Conservation (phyloP, 2,113 vertebrate species). For the Paedocypris sp. region DNA sequence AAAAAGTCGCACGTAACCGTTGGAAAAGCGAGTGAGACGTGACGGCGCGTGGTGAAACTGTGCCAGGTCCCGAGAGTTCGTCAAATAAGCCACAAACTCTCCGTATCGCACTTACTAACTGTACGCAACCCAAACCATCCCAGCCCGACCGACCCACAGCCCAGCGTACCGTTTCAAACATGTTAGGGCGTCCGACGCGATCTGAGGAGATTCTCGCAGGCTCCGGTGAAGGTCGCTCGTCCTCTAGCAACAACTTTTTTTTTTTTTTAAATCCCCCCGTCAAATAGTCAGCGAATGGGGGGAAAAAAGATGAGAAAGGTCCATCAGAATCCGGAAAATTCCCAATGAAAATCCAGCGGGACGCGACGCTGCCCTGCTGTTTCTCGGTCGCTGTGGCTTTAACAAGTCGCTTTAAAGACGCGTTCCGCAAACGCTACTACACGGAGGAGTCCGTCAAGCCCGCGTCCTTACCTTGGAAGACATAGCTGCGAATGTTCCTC, state of each 20-base stretch:
- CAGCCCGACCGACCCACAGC: slow-evolving; percentile 7
- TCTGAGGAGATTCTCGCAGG: slow-evolving; percentile 48
- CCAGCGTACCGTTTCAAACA: slow-evolving; percentile 68
- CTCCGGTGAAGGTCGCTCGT: slow-evolving; percentile 35
- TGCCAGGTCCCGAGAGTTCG: slow-evolving; percentile 3
- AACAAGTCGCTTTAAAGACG: slow-evolving; percentile 48
- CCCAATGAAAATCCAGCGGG: background rate
- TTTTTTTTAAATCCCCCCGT: background rate
- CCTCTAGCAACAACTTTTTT: slow-evolving; percentile 26
- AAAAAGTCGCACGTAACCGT: background rate
- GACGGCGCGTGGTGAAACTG: background rate
- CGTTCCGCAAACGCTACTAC: slow-evolving; percentile 56
- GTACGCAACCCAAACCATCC: slow-evolving; percentile 1
- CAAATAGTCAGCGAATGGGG: no score
- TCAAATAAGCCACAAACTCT: slow-evolving; percentile 8
- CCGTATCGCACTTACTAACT: slow-evolving; percentile 8
- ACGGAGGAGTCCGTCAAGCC: slow-evolving; percentile 40
- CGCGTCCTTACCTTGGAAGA: slow-evolving; percentile 72
- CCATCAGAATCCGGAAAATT: background rate
- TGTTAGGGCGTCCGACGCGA: slow-evolving; percentile 55
- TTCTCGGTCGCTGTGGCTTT: slow-evolving; percentile 59
- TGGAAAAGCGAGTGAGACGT: background rate
- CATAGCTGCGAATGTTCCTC: slow-evolving; percentile 59
- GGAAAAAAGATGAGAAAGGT: no score
- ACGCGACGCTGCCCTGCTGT: slow-evolving; percentile 9